phyloP scores from a whole-genome alignment of 2,888 invertebrate genomes.

The Caenorhabditis doughertyi region DNA sequence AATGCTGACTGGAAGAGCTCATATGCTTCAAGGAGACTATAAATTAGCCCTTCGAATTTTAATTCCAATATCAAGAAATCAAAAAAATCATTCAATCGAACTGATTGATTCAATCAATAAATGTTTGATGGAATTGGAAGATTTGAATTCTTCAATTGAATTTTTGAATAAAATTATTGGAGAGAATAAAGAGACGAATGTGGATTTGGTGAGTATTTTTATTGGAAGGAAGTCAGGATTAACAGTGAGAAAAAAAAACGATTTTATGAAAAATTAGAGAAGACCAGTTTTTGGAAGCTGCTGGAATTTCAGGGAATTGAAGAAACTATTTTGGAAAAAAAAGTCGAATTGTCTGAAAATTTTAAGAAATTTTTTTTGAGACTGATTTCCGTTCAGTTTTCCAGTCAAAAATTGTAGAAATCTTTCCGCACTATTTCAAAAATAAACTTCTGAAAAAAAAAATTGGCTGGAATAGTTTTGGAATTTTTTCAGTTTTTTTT shows the following conservation, averaged over 20 bases:
- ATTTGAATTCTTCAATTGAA: slow-evolving; percentile 53
- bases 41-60: slow-evolving; percentile 29
- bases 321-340: no score
- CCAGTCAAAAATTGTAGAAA: no score
- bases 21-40: slow-evolving; percentile 4
- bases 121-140: slow-evolving; percentile 45
- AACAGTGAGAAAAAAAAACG: background rate
- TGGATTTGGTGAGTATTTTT: slow-evolving; percentile 24
- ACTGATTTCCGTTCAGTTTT: no score
- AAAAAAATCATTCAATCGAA: slow-evolving; percentile 27
- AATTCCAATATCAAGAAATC: slow-evolving; percentile 44
- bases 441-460: no score
- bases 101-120: slow-evolving; percentile 45
- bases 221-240: background rate
- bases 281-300: no score
- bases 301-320: no score
- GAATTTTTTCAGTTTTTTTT: no score
- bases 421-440: no score
- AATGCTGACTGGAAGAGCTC: background rate
- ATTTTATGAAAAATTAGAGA: background rate
- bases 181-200: slow-evolving; percentile 11
- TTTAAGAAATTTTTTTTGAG: no score
- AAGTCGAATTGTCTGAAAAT: no score
- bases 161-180: slow-evolving; percentile 48
- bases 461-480: no score